Evolutionary conservation across 2,113 vertebrate genomes (phyloP).

Genomic region (Notarius lentiginosus): DNA sequence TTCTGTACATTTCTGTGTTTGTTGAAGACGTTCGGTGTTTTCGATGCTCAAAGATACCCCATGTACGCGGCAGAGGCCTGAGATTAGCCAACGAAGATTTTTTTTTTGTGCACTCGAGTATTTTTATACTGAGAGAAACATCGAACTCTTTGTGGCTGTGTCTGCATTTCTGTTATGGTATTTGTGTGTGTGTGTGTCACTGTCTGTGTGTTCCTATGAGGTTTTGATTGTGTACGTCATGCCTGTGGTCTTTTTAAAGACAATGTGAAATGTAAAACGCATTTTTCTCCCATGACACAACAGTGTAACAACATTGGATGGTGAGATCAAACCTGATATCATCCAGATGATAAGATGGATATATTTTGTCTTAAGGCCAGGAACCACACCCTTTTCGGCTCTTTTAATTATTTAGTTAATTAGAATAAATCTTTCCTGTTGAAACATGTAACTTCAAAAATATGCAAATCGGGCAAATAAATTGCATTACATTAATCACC

Average conservation of each 20-base stretch:
- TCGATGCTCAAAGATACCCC: not conserved
- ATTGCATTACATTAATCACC: not conserved
- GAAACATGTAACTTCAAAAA: not conserved
- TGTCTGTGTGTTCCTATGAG: conserved; percentile 10
- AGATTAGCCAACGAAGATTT: not conserved
- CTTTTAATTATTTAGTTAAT: not conserved
- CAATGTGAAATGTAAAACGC: not conserved
- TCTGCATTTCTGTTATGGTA: not conserved
- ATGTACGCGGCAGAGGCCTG: not conserved
- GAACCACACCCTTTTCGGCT: not conserved
- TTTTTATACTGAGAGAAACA: conserved; percentile 18
- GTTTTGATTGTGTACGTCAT: not conserved
- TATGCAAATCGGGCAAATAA: not conserved
- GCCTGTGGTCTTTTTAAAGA: conserved; percentile 7
- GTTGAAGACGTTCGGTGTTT: not conserved
- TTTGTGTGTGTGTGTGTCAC: not conserved
- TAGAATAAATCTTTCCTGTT: not conserved
- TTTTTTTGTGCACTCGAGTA: conserved; percentile 7
- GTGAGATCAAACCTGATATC: not conserved
- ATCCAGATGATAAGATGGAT: not conserved
- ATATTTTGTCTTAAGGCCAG: not conserved
- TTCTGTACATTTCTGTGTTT: conserved; percentile 7
- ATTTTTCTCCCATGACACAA: not conserved
- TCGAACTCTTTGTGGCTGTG: not conserved
- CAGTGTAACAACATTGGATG: not conserved